Conservation (phyloP, 1,140 invertebrate genomes). For the Adoxophyes honmai region DNA sequence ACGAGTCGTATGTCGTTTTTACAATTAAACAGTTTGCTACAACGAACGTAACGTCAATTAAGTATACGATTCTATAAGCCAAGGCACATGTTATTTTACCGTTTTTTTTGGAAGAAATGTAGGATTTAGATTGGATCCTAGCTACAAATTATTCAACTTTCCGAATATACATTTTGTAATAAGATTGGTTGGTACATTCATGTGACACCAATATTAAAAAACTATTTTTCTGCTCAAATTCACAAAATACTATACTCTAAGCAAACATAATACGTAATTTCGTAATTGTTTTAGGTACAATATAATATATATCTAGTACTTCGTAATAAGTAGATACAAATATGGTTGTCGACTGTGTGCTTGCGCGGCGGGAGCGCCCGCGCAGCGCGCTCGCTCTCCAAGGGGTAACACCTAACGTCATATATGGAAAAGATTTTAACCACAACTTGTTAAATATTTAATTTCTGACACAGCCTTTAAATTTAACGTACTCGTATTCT, state of each 20-base stretch:
- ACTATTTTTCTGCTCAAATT: conserved; percentile 75
- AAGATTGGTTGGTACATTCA: conserved; percentile 76
- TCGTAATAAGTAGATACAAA: conserved; percentile 60
- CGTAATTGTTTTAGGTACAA: conserved; percentile 48
- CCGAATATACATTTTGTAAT: conserved; percentile 74
- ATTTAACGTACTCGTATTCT: conserved; percentile 7
- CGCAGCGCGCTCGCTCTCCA: not conserved
- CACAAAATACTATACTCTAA: conserved; percentile 75
- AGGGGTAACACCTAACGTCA: not conserved
- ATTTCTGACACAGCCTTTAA: conserved; percentile 15
- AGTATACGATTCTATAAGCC: conserved; percentile 57
- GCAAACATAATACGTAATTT: conserved; percentile 56
- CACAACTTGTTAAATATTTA: not conserved
- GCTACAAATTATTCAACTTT: conserved; percentile 75
- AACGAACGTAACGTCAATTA: conserved; percentile 57
- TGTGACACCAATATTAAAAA: conserved; percentile 77
- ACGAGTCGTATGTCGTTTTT: conserved; percentile 30
- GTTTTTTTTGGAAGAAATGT: conserved; percentile 65
- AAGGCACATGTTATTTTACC: conserved; percentile 67
- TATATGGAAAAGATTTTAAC: not conserved
- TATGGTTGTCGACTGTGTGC: conserved; percentile 34
- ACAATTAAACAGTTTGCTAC: conserved; percentile 39
- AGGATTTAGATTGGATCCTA: conserved; percentile 75
- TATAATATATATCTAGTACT: conserved; percentile 64
- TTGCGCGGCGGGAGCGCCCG: not conserved